A percentile compares a stretch with the other conserved stretches of the same genome.
These are phyloP conservation scores for Trogon melanurus DNA, from an alignment of 2,113 vertebrate species.

Conservation along the genomic window DNA sequence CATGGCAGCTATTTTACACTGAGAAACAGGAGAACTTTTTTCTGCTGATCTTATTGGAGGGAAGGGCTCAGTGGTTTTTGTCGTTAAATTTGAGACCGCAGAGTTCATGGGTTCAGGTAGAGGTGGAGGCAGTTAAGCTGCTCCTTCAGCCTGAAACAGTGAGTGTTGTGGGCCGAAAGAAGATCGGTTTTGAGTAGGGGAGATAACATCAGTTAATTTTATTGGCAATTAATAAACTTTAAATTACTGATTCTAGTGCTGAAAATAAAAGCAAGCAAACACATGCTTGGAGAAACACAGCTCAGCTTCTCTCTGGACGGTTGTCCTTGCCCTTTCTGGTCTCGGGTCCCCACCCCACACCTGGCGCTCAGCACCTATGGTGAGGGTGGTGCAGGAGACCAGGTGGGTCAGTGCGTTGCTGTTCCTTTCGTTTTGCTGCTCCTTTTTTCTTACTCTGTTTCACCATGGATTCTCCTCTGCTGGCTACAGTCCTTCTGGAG, in stretches of 20 bases:
- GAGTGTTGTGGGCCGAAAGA: not conserved
- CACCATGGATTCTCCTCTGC: not conserved
- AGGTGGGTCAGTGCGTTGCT: too few species aligned
- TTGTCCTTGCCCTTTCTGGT: not conserved
- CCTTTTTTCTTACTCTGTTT: not conserved
- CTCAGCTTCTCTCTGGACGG: not conserved
- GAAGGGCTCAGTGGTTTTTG: not conserved
- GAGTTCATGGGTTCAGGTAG: not conserved
- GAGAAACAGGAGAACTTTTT: not conserved
- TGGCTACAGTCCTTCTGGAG: accelerated
- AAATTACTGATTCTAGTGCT: not conserved
- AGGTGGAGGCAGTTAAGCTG: not conserved
- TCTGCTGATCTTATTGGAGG: not conserved
- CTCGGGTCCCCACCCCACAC: not conserved
- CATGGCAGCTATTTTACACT: not conserved
- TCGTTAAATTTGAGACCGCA: not conserved
- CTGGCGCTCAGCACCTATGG: accelerated
- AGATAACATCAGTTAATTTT: not conserved
- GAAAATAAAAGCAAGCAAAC: not conserved
- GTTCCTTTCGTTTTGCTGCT: not conserved
- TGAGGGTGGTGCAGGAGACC: accelerated
- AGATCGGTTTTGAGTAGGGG: accelerated
- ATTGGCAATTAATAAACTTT: not conserved
- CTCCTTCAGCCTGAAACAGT: not conserved
- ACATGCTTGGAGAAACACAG: not conserved